These are phyloP conservation scores for Sylvilagus bachmani DNA, from an alignment of 2,113 vertebrate species.

Conservation along the genomic window DNA sequence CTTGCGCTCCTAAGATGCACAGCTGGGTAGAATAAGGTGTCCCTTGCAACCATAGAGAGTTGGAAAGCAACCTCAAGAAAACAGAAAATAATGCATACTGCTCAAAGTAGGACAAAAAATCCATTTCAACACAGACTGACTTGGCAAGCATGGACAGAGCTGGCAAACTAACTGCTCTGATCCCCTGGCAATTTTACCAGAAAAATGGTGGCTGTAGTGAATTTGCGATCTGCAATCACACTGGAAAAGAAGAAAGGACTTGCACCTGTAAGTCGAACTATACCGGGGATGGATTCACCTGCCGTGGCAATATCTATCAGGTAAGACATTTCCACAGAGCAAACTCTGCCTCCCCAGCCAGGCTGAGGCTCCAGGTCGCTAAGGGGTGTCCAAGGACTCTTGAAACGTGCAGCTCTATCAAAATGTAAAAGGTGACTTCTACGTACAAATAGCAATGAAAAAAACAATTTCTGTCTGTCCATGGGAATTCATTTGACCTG, in stretches of 20 bases:
- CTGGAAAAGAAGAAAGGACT: constrained; percentile 85
- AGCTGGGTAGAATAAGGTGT: background rate
- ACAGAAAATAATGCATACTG: background rate
- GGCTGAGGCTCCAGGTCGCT: background rate
- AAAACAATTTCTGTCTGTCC: background rate
- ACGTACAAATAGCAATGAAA: background rate
- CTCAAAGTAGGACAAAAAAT: background rate
- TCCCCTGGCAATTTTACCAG: constrained; percentile 83
- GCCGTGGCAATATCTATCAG: constrained; percentile 90
- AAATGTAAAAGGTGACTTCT: background rate
- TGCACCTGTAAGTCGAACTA: constrained; percentile 90
- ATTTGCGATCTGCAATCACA: constrained; percentile 91
- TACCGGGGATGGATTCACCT: constrained; percentile 92
- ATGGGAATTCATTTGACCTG: background rate
- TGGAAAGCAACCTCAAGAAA: background rate
- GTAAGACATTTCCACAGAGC: constrained; percentile 79
- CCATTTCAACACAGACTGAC: background rate
- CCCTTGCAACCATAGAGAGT: background rate
- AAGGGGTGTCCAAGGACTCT: background rate
- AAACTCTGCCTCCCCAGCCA: background rate
- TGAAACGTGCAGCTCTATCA: background rate
- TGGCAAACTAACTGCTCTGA: background rate
- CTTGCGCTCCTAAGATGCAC: background rate
- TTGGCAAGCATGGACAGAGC: background rate
- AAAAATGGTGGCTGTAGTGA: constrained; percentile 94